Conservation (phyloP, 2,888 invertebrate species). For the Ornithoptera alexandrae region DNA sequence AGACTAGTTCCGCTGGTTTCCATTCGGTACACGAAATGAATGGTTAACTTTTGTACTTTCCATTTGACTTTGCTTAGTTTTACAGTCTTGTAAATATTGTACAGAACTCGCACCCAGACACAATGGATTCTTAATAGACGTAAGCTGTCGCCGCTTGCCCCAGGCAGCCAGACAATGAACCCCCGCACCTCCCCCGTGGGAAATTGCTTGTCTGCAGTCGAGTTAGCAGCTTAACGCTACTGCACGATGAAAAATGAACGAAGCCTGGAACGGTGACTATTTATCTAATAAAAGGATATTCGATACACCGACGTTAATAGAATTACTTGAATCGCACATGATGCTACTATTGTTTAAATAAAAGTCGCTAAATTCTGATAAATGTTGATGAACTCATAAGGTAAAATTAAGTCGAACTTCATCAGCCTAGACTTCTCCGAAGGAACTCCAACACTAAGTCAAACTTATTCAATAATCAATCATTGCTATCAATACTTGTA, state of each 20-base stretch:
- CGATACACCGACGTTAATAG: neutral
- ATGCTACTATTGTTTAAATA: neutral
- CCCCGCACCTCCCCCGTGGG: constrained; percentile 12
- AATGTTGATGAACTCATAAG: neutral
- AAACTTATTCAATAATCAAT: no score
- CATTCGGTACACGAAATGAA: neutral
- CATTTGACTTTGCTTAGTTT: neutral
- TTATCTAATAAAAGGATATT: constrained; percentile 3
- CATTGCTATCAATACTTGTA: no score
- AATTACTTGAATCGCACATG: neutral
- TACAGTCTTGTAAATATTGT: neutral
- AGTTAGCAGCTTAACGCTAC: constrained; percentile 9
- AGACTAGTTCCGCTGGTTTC: neutral
- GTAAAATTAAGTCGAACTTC: neutral
- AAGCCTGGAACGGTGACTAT: constrained; percentile 7
- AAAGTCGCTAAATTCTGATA: neutral
- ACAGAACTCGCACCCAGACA: neutral
- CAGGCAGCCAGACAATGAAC: constrained; percentile 11
- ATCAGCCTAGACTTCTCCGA: no score
- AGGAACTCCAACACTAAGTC: no score
- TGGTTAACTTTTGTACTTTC: neutral
- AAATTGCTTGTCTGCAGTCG: constrained; percentile 21
- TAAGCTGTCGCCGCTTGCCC: constrained; percentile 14
- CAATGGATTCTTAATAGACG: constrained; percentile 22
- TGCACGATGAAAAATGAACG: constrained; percentile 20